A percentile compares a stretch with the other conserved stretches of the same genome.
Conservation (phyloP, 2,888 invertebrate genomes). For the Melolontha melolontha region DNA sequence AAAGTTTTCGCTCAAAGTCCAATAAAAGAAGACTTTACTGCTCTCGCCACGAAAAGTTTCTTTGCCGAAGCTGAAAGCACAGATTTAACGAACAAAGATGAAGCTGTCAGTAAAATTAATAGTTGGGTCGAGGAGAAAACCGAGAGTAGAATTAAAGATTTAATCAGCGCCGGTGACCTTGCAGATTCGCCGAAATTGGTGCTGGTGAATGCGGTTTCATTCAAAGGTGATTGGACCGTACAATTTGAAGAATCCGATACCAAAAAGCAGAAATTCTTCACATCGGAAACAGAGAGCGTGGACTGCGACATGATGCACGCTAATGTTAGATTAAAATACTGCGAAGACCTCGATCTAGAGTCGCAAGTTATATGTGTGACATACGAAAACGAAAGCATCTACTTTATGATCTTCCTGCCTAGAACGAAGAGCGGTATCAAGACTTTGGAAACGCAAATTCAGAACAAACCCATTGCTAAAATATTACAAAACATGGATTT, state of each 20-base stretch:
- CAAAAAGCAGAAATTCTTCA: slow-evolving; percentile 72
- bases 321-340: slow-evolving; percentile 68
- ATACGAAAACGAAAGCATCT: slow-evolving; percentile 77
- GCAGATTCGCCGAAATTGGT: slow-evolving; percentile 73
- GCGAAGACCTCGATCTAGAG: slow-evolving; percentile 67
- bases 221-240: slow-evolving; percentile 81
- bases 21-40: slow-evolving; percentile 69
- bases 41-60: slow-evolving; percentile 73
- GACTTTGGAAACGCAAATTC: slow-evolving; percentile 72
- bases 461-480: slow-evolving; percentile 68
- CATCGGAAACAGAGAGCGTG: slow-evolving; percentile 67
- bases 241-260: slow-evolving; percentile 75
- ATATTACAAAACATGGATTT: slow-evolving; percentile 66
- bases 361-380: slow-evolving; percentile 77
- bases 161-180: slow-evolving; percentile 74
- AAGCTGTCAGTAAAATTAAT: slow-evolving; percentile 75
- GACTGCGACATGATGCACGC: slow-evolving; percentile 80
- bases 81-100: slow-evolving; percentile 69
- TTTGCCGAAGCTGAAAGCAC: slow-evolving; percentile 73
- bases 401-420: slow-evolving; percentile 83
- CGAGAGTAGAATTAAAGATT: slow-evolving; percentile 81
- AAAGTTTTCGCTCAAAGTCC: slow-evolving; percentile 71
- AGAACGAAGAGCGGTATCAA: slow-evolving; percentile 74
- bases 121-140: slow-evolving; percentile 85
- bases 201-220: slow-evolving; percentile 87